Evolutionary conservation across 2,113 vertebrate genomes (phyloP).

Genomic region (Trogon surrucura): DNA sequence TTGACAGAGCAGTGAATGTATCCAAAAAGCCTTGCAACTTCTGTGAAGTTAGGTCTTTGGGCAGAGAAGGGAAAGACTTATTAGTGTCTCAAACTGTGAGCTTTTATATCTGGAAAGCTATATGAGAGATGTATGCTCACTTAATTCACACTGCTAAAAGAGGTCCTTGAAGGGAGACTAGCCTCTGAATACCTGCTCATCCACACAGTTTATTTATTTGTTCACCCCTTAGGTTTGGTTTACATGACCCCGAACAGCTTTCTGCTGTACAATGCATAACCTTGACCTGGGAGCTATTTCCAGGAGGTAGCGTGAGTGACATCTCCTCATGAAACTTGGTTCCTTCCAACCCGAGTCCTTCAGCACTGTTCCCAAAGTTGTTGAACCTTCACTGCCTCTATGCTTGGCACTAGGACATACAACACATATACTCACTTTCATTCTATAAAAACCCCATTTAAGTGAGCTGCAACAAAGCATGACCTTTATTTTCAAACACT

Average conservation of each 20-base stretch:
- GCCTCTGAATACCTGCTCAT: background rate
- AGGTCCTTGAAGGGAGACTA: background rate
- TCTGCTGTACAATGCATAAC: background rate
- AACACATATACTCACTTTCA: background rate
- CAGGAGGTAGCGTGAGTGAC: background rate
- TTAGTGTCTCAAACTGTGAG: background rate
- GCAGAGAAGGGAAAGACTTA: background rate
- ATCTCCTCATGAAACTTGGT: background rate
- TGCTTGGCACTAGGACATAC: background rate
- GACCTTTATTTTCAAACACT: background rate
- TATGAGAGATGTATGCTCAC: background rate
- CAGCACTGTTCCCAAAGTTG: background rate
- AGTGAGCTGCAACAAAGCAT: background rate
- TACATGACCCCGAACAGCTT: background rate
- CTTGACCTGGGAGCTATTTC: background rate
- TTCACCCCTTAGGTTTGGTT: background rate
- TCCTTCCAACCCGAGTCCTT: background rate
- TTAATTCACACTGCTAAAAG: background rate
- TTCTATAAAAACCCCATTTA: background rate
- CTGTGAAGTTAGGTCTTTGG: background rate
- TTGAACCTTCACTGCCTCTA: background rate
- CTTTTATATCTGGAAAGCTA: background rate
- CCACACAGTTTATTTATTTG: background rate
- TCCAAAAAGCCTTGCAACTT: background rate
- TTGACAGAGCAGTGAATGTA: background rate